Conservation (phyloP, 1,140 invertebrate genomes). For the Antheraea pernyi region DNA sequence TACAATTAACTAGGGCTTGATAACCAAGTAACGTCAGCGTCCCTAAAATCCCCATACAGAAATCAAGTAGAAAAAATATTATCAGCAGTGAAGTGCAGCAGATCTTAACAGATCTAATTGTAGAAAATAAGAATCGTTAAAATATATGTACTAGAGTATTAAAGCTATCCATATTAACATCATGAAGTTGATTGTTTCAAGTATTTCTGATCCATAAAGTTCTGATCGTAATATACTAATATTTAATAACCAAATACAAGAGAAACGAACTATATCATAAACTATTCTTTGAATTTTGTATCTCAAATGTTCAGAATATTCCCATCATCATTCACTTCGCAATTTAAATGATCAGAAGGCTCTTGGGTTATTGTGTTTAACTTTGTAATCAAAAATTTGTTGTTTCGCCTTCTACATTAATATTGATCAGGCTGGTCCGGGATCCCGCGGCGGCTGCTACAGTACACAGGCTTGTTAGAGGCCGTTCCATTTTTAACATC, state of each 20-base stretch:
- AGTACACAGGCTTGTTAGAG: not conserved
- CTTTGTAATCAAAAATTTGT: slow-evolving; percentile 2
- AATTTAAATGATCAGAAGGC: not conserved
- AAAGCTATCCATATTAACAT: too few relatives aligned
- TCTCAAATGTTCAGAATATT: not conserved
- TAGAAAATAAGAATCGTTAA: too few relatives aligned
- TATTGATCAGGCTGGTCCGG: not conserved
- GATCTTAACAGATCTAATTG: too few relatives aligned
- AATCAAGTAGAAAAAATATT: too few relatives aligned
- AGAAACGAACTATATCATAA: not conserved
- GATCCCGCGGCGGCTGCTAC: not conserved
- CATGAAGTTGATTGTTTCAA: too few relatives aligned
- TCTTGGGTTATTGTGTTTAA: not conserved
- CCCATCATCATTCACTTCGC: not conserved
- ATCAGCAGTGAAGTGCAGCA: too few relatives aligned
- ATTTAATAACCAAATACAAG: not conserved
- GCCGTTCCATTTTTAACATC: not conserved
- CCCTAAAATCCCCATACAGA: too few relatives aligned
- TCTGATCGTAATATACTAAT: too few relatives aligned
- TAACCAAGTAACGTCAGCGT: too few relatives aligned
- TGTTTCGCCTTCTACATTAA: not conserved
- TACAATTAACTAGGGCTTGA: too few relatives aligned
- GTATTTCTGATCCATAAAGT: too few relatives aligned
- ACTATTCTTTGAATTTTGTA: not conserved
- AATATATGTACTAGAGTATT: too few relatives aligned